Evolutionary conservation across 2,797 vertebrate species (phyloP).

Genomic region (Argya squamiceps): DNA sequence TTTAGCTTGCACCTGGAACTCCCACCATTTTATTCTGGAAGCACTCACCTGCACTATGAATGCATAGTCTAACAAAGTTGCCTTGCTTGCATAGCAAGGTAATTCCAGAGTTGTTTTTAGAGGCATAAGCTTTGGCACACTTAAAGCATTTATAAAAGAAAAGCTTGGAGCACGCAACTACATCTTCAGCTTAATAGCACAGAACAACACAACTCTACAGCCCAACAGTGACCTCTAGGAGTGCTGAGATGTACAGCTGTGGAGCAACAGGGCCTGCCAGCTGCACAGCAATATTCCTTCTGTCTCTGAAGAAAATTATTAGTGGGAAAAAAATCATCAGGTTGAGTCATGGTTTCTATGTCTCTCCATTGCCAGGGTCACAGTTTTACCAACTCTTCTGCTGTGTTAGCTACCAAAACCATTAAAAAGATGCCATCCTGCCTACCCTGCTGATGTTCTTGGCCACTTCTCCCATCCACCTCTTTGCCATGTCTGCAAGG

Average conservation of each 20-base stretch:
- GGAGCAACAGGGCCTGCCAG: background rate
- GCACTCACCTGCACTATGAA: background rate
- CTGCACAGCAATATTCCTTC: background rate
- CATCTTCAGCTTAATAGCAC: background rate
- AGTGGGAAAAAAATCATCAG: background rate
- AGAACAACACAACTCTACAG: background rate
- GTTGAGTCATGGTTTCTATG: background rate
- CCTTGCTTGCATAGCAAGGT: background rate
- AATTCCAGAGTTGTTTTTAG: background rate
- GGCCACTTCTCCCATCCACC: background rate
- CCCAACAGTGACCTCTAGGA: conserved; percentile 29
- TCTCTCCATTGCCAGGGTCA: background rate
- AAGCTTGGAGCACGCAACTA: background rate
- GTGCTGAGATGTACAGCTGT: background rate
- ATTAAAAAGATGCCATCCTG: background rate
- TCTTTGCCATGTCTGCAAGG: background rate
- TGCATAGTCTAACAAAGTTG: background rate
- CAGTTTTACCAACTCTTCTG: background rate
- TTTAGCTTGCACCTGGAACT: background rate
- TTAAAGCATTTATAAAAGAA: background rate
- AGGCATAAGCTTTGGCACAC: background rate
- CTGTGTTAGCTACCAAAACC: background rate
- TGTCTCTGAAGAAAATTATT: background rate
- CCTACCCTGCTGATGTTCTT: background rate
- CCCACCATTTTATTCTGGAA: background rate